Conservation (phyloP, 2,113 vertebrate genomes). For the Rutilus rutilus region DNA sequence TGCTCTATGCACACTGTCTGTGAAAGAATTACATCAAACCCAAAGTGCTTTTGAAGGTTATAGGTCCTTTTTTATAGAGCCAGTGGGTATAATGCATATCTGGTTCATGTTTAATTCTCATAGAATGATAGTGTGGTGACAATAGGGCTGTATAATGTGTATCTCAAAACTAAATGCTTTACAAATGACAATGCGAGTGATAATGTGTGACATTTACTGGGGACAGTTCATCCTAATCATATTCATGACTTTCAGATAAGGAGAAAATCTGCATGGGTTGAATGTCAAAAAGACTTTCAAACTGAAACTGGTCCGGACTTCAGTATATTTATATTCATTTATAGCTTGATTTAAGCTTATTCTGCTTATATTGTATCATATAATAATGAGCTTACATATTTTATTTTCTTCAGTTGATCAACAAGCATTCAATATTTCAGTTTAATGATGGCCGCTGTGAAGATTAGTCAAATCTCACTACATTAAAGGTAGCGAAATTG, state of each 20-base stretch:
- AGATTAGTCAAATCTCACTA: background rate
- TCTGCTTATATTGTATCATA: background rate
- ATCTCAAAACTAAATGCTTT: conserved; percentile 23
- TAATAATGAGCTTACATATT: background rate
- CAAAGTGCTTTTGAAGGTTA: background rate
- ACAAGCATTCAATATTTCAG: background rate
- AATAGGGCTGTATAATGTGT: background rate
- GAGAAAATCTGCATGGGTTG: background rate
- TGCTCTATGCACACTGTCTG: background rate
- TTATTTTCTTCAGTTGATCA: background rate
- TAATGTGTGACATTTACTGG: conserved; percentile 38
- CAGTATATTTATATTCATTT: background rate
- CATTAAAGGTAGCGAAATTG: background rate
- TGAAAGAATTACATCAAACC: background rate
- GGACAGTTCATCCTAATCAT: background rate
- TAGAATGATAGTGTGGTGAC: background rate
- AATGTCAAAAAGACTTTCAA: background rate
- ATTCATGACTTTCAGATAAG: conserved; percentile 12
- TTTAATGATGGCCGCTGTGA: background rate
- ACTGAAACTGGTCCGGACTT: background rate
- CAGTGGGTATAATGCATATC: background rate
- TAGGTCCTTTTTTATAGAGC: background rate
- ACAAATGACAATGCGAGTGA: background rate
- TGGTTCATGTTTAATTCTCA: background rate
- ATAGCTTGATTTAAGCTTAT: background rate